Evolutionary conservation across 2,113 vertebrate genomes (phyloP).

Genomic region (Myiopsitta monachus): DNA sequence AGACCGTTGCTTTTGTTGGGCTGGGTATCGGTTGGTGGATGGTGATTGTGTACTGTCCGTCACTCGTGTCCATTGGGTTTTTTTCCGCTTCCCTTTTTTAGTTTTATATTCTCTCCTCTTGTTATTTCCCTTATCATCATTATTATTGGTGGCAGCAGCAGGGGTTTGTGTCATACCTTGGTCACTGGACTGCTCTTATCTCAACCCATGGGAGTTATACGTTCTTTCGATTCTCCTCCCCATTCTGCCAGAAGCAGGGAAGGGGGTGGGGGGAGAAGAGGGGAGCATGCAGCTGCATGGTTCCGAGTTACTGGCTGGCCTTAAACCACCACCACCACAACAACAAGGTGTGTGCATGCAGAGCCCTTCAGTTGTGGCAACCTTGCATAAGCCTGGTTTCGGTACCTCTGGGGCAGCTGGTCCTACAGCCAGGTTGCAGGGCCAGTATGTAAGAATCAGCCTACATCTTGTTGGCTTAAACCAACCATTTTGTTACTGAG

Average conservation of each 20-base stretch:
- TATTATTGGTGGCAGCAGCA: neutral
- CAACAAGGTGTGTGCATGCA: neutral
- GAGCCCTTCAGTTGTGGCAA: neutral
- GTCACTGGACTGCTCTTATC: neutral
- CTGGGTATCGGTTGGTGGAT: neutral
- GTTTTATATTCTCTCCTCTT: neutral
- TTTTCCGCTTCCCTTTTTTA: neutral
- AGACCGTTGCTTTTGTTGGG: too few relatives aligned
- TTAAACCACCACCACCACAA: neutral
- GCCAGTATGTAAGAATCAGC: neutral
- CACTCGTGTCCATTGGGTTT: neutral
- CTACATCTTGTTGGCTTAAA: neutral
- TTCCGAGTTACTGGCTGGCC: neutral
- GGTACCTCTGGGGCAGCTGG: accelerated
- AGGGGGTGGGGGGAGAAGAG: neutral
- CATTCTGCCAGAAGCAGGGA: neutral
- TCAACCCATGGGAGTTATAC: neutral
- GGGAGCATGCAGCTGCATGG: neutral
- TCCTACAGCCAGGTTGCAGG: neutral
- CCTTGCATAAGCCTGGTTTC: neutral
- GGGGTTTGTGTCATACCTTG: neutral
- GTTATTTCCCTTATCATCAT: neutral
- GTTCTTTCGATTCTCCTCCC: neutral
- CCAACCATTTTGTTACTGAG: neutral
- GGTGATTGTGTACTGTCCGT: neutral